phyloP scores from a whole-genome alignment of 1,140 invertebrate species.

The Drosophila lowei region DNA sequence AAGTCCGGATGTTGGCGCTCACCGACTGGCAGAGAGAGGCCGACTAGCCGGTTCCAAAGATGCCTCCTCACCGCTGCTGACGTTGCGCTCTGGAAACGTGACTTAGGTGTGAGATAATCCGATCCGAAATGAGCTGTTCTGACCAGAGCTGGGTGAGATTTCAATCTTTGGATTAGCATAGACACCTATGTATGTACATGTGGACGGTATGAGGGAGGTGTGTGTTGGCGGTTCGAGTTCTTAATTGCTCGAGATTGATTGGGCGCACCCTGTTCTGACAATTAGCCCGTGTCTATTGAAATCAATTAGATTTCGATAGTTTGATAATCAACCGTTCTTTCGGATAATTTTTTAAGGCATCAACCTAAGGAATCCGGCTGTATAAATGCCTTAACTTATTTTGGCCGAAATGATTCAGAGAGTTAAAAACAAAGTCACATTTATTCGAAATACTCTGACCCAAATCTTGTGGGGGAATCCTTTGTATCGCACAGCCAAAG shows the following conservation, averaged over 20 bases:
- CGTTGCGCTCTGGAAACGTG: slow-evolving; percentile 55
- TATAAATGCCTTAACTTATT: slow-evolving; percentile 17
- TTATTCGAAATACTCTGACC: neutral
- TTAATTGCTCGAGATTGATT: slow-evolving; percentile 7
- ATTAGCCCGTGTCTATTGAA: slow-evolving; percentile 8
- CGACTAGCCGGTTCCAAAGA: slow-evolving; percentile 38
- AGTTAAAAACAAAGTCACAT: neutral
- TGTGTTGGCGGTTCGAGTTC: slow-evolving; percentile 3
- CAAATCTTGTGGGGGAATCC: slow-evolving; percentile 32
- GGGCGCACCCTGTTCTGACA: slow-evolving; percentile 9
- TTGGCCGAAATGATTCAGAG: slow-evolving; percentile 14
- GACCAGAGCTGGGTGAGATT: slow-evolving; percentile 11
- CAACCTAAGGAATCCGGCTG: neutral
- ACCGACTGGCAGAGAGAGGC: neutral
- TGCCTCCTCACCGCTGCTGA: slow-evolving; percentile 39
- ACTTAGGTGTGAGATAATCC: slow-evolving; percentile 38
- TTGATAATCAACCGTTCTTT: slow-evolving; percentile 26
- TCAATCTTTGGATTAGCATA: slow-evolving; percentile 22
- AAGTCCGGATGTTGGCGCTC: slow-evolving; percentile 48
- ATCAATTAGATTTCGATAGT: slow-evolving; percentile 28
- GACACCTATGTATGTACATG: slow-evolving; percentile 5
- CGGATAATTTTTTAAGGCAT: slow-evolving; percentile 5
- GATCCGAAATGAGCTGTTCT: no score
- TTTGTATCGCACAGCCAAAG: slow-evolving; percentile 15
- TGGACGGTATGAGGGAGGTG: neutral